Base-by-base conservation (phyloP, 2,797 vertebrate species). In the Eleutherodactylus coqui region DNA sequence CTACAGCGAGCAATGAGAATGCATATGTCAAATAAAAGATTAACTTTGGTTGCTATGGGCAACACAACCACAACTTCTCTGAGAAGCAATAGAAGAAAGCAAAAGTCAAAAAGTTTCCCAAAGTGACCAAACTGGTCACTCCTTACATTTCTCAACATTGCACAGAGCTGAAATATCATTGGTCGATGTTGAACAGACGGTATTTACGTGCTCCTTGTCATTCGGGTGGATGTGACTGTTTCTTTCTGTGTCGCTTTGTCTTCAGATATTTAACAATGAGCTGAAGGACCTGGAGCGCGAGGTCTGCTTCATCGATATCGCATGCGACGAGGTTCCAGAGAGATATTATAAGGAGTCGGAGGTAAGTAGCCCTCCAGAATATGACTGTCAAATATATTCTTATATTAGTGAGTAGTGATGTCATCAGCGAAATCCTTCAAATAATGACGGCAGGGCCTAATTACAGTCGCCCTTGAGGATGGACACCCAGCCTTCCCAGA, bases 301-400 rank as follows among this genome's bases (percentile, higher is more conserved):
- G 91, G 96, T 99, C 73, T 98, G 97, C 89, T 94, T 96, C 21
- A 94, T 99, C 70, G 98, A 99, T 89, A 98, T 99, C 0, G 97
- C 95, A 82, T 97, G 93, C 0, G 95, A 96, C 27, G 97, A 90
- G 93, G 97, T 93, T 89, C 96, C 98, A 0, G 98, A 99, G 90
- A 97, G 98, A 82, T 97, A 99, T 91, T 99, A 97, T 93, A 99
- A 99, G 90, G 97, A 98, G 36, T 96, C 97, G 0, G 98, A 99
- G 96, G 98, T 99, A 91, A 93, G 95, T 36, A 41, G 29, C 79
- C 27, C 58, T n/a, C 43, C 17, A 4, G 49, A 17, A 5, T n/a
- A 0, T 3, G 49, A 17, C 34, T 70, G 19, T 24, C 14, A 29
- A 11, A 60, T 60, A 60, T 24, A 29, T 51, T 17, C 14, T 51